Base-by-base conservation (phyloP, 2,113 vertebrate species). In the Crotalus viridis region DNA sequence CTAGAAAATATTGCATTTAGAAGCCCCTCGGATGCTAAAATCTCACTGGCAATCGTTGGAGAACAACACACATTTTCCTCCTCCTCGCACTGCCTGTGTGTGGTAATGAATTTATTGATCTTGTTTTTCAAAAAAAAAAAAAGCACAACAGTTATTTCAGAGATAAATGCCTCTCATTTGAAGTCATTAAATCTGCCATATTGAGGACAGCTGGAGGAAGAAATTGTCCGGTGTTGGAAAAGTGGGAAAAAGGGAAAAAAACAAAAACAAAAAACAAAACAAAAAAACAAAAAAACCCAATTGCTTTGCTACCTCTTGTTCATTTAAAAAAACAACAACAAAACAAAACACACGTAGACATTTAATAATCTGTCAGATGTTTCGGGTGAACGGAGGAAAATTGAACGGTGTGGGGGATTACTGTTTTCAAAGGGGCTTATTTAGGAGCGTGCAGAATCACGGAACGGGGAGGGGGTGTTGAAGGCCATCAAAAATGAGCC, bases 31-130 rank as follows among this genome's bases (percentile, higher is more conserved):
- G 87, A 81, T 88, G 39, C 89, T 0, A 8, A 93, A 95, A 85
- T 89, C 89, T 85, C 90, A 91, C 74, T 15, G 88, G 85, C 90
- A 90, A 94, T 94, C 64, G 93, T 56, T 95, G 56, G 91, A 51
- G 87, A 93, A 91, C 92, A 88, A 93, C 26, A 22, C 33, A 85
- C 10, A 1, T 10, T 93, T 55, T 0, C 92, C 91, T 1, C 2
- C 61, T 46, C 3, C 51, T 90, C 64, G 15, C 91, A 33, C 94
- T 95, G 94, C 93, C 87, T 59, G 93, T 26, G 12, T 90, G 90
- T 88, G 95, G 95, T 97, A 96, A 98, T 96, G 96, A 97, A 96
- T 69, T 69, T 93, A 98, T 97, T 54, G 97, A 97, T 98, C 97
- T 97, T 96, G 39, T 64, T 5, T 13, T 52, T 6, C 48, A 7